Evolutionary conservation across 2,888 invertebrate species (phyloP), one percentile per base, ranked within the genome.

Genomic region (Epinotia bilunana): DNA sequence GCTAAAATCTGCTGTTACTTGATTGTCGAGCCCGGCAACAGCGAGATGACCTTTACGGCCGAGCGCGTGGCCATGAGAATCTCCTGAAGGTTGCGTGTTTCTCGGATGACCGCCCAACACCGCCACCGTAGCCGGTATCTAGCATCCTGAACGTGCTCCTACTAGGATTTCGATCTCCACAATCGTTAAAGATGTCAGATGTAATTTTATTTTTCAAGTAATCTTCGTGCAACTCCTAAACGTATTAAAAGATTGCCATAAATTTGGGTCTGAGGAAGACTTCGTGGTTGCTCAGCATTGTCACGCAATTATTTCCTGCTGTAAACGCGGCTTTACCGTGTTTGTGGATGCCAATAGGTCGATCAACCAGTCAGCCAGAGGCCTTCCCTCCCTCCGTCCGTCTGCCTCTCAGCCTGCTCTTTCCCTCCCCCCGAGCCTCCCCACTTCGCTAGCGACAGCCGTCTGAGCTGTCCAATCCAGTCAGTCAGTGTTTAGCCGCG

Each of bases 281-380:
- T 77, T 78, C 79, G 77, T 79, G 33, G n/a, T 61, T 28, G 60
- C 12, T 13, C 18, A 55, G 65, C 60, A 83, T 83, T 84, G 83
- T 82, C 85, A 86, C 87, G 88, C 86, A 89, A 90, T 91, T 82
- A 80, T 87, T 89, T 89, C 88, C 86, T 77, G 72, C 72, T 77
- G 75, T 71, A 74, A 86, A 86, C 88, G 87, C 86, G 83, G 82
- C 78, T 86, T 75, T 75, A 75, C 61, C 75, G 88, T 87, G 87
- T 88, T 87, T 83, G 90, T 91, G 86, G 87, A 86, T 90, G 90
- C 92, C 90, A 92, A 90, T 92, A 90, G 91, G 92, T 93, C 92
- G 93, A 88, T 92, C 93, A 92, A 93, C 93, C 92, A 93, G 93
- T 92, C 91, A 88, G 85, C 87, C 90, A 92, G 92, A 90, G 91